Base-by-base conservation (phyloP, 2,113 vertebrate genomes). In the Turnix velox region DNA sequence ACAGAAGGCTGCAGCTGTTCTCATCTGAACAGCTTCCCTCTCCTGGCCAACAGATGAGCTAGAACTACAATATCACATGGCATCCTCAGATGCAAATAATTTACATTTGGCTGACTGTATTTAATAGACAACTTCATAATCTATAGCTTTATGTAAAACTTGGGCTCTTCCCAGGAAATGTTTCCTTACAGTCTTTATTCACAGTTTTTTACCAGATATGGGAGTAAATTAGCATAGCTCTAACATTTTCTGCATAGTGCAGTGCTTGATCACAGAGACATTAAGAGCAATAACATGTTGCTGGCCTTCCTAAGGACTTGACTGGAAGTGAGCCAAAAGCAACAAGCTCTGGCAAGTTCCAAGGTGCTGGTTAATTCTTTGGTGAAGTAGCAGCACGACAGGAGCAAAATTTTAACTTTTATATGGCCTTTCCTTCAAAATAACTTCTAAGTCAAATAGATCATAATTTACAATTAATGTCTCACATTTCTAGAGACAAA, bases 301-400 rank as follows among this genome's bases (percentile, higher is more conserved):
- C 58, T 90, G 57, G 63, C 31, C 88, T 93, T 93, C 92, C 87
- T 92, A 91, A 94, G 68, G 80, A 76, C 43, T 79, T 88, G 28
- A 73, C 80, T 95, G 92, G 81, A 90, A 94, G 87, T 8, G 22
- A 91, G 55, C 93, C 95, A 95, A 83, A 82, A 67, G 46, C 66
- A 94, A 92, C 90, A 95, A 86, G n/a, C 24, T 91, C 79, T 94
- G 94, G 85, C 79, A 79, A 93, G 94, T 52, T 93, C 75, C 63
- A 86, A 92, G 93, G 39, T 35, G 57, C 52, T 57, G 48, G 22
- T 65, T 94, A 86, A 72, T 91, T 92, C 73, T 71, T 94, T 12
- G 74, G 68, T 54, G 78, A 82, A 90, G 78, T 3, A 88, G 79
- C 51, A 79, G 33, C 25, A 86, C 19, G 45, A 87, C 72, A 92